Evolutionary conservation across 1,140 invertebrate genomes (phyloP).

Genomic region (Leptinotarsa lineolata): DNA sequence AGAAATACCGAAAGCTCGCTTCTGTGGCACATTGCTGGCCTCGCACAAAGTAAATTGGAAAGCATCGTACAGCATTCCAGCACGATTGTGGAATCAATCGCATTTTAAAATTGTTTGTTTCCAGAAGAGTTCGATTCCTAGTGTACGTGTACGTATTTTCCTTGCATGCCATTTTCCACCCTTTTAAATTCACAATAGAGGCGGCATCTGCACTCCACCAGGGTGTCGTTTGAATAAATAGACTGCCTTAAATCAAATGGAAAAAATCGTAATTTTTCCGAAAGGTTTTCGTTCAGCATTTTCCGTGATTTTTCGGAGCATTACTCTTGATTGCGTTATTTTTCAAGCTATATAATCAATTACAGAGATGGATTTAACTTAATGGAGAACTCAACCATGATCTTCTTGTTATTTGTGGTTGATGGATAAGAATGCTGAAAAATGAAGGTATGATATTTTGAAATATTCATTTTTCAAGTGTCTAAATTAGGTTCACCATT

Average conservation of each 20-base stretch:
- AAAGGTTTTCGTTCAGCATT: no score
- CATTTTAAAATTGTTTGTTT: slow-evolving; percentile 7
- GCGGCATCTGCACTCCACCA: background rate
- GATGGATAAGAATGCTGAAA: no score
- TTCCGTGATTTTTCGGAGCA: no score
- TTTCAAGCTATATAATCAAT: no score
- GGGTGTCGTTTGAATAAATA: slow-evolving; percentile 15
- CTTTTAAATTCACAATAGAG: background rate
- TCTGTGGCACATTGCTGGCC: background rate
- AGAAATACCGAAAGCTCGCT: background rate
- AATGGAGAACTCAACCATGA: no score
- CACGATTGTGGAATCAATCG: slow-evolving; percentile 14
- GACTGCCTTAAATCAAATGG: slow-evolving; percentile 13
- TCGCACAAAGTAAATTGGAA: slow-evolving; percentile 17
- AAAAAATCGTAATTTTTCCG: slow-evolving; percentile 7
- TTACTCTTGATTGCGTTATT: no score
- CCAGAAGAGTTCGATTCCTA: background rate
- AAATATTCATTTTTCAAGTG: no score
- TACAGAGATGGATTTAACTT: no score
- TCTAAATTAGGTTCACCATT: no score
- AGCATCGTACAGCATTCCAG: slow-evolving; percentile 10
- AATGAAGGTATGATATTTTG: no score
- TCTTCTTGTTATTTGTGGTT: no score
- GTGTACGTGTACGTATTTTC: slow-evolving; percentile 2
- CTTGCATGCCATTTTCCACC: slow-evolving; percentile 8